Evolutionary conservation across 2,113 vertebrate species (phyloP).

Genomic region (Scomber colias): DNA sequence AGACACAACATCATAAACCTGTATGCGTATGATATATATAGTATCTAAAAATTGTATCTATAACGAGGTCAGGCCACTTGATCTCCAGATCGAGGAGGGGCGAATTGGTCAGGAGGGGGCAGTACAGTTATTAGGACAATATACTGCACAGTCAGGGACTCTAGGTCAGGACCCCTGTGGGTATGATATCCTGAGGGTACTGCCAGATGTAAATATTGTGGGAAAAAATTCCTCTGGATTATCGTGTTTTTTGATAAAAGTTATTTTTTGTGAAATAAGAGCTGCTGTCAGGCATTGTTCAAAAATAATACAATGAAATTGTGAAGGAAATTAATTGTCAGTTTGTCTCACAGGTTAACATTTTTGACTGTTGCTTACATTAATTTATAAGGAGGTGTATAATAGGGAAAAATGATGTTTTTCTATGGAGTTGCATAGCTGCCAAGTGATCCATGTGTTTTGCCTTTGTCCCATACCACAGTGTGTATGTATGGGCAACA

Average conservation of each 20-base stretch:
- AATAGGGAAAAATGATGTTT: constrained; percentile 13
- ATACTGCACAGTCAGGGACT: constrained; percentile 3
- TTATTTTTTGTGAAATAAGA: constrained; percentile 22
- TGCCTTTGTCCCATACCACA: constrained; percentile 11
- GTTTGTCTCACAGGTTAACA: constrained; percentile 36
- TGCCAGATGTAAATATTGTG: constrained; percentile 29
- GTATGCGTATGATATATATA: background rate
- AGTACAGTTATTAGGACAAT: constrained; percentile 29
- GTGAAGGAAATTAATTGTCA: constrained; percentile 26
- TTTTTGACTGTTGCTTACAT: constrained; percentile 30
- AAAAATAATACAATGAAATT: constrained; percentile 41
- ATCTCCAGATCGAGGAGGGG: background rate
- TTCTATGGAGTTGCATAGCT: constrained; percentile 21
- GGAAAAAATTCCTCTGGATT: background rate
- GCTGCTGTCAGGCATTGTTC: constrained; percentile 37
- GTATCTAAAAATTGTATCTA: constrained; percentile 26
- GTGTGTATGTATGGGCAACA: constrained; percentile 27
- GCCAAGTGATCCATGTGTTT: constrained; percentile 44
- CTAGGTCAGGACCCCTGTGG: constrained; percentile 11
- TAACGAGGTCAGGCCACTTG: constrained; percentile 30
- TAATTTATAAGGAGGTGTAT: constrained; percentile 18
- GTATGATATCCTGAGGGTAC: constrained; percentile 26
- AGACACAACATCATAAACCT: constrained; percentile 12
- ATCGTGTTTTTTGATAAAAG: constrained; percentile 11
- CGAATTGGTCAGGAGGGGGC: background rate